Base-by-base conservation (phyloP, 64 coral and sea anemone genomes). In the Acropora yongei region DNA sequence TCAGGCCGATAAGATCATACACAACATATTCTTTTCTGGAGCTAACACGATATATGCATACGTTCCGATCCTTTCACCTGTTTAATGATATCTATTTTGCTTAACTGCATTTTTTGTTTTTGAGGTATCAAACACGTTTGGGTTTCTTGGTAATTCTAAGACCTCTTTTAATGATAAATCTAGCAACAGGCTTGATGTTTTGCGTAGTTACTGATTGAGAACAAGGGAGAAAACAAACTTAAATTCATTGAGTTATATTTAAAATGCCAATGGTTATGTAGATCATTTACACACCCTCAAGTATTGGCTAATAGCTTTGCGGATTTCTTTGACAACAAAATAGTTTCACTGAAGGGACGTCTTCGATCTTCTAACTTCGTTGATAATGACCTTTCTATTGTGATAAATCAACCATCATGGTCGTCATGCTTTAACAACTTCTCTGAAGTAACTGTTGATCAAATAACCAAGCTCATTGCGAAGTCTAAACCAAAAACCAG, bases 401-500 rank as follows among this genome's bases (percentile, higher is more conserved):
- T 69, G 44, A 44, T 47, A 87, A 47, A 87, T 74, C 84, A 74
- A 47, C 68, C 84, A 73, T 18, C 65, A 48, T 87, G 84, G 10
- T 17, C 43, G 50, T 60, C 84, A 87, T 67, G 41, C 49, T 87
- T 87, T 39, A 47, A 44, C 44, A 53, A 74, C 41, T 87, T 87
- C 68, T 87, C 84, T 47, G 84, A 87, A 49, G 84, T 87, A 53
- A 48, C 84, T 19, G 84, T 73, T 17, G 84, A 87, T 44, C 39
- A 87, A 72, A 74, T 87, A 87, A 44, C 6, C 39, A 14, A 87
- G 12, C 84, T 87, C 9, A 53, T 87, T 6, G 40, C 17, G 10
- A 87, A 74, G 84, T 87, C 84, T 41, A 87, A 87, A 87, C 84
- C 84, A 53, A 87, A 87, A 74, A 75, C 84, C 44, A 72, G 84